Evolutionary conservation across 1,140 invertebrate genomes (phyloP), one percentile per base, ranked within the genome.

Genomic region (Hypsibius dujardini): DNA sequence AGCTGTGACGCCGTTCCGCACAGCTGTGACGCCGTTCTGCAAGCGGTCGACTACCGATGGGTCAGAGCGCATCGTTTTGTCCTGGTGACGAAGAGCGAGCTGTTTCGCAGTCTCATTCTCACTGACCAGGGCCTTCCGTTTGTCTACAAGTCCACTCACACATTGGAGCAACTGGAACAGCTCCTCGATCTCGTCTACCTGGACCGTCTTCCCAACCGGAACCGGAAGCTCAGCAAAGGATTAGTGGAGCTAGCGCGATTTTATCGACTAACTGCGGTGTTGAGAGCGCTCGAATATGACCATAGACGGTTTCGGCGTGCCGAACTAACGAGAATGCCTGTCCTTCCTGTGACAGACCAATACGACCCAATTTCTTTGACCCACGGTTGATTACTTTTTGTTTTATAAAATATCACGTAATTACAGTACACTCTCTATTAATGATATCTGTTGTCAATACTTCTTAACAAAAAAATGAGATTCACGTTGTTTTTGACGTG

Each of bases 11-110:
- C 3, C 12, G 62, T 15, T 15, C 62, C 12, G 12, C 3, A 12
- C 42, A 12, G 42, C 12, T 12, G 42, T 3, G 62, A 67, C 62
- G 62, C 62, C 62, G 62, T 67, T 12, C 62, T 67, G 7, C 62
- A 67, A 42, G 12, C 62, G 62, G 62, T 42, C 12, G 62, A 67
- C 62, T 67, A 42, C 12, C 62, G 45, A 42, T 42, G 45, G 3
- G 62, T 67, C 42, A 12, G 45, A 12, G 62, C 62, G 3, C 62
- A 67, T 45, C 62, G 62, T 42, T 67, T 67, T 42, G 62, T 67
- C 3, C 42, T 67, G 62, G 62, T 42, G 12, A 42, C 12, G 12
- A 12, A 45, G 12, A 67, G 62, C 62, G 45, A 12, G 12, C 42
- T 15, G 12, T 67, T 67, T 42, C 62, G 62, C 12, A 3, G 62